phyloP scores from a whole-genome alignment of 2,888 invertebrate genomes.

The Ennomos erosarius region DNA sequence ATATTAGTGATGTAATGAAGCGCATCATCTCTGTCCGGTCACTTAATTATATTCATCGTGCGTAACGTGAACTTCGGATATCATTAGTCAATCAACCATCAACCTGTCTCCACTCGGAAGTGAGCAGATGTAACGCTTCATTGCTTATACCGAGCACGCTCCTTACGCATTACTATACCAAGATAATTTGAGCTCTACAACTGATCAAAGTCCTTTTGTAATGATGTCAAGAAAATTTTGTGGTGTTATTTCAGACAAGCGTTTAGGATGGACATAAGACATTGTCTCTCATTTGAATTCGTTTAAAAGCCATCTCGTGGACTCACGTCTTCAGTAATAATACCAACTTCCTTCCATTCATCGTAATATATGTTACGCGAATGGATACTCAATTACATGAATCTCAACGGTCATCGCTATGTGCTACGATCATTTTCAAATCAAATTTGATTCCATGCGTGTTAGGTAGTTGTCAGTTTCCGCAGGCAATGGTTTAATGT shows the following conservation, averaged over 20 bases:
- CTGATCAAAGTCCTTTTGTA: constrained; percentile 16
- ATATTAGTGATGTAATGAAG: constrained; percentile 16
- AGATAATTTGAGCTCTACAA: constrained; percentile 14
- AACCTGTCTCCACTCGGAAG: constrained; percentile 54
- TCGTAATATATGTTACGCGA: constrained; percentile 37
- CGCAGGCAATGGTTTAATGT: too few relatives aligned
- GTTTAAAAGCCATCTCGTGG: constrained; percentile 48
- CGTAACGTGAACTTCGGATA: constrained; percentile 51
- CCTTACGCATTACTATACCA: constrained; percentile 31
- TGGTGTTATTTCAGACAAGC: constrained; percentile 22
- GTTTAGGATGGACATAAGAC: constrained; percentile 36
- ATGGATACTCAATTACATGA: constrained; percentile 37
- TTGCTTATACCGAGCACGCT: constrained; percentile 48
- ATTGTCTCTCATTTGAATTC: constrained; percentile 52
- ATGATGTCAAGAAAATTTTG: constrained; percentile 22
- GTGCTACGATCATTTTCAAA: neutral
- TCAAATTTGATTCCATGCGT: too few relatives aligned
- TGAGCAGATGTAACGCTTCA: constrained; percentile 52
- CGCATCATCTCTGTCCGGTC: constrained; percentile 14
- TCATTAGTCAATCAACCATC: constrained; percentile 55
- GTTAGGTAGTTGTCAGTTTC: too few relatives aligned
- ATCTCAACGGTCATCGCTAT: constrained; percentile 2
- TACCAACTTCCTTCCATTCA: constrained; percentile 62
- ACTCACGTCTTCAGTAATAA: constrained; percentile 52
- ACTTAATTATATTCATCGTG: constrained; percentile 44